Conservation (phyloP, 2,113 vertebrate species). For the Xiphorhynchus elegans region DNA sequence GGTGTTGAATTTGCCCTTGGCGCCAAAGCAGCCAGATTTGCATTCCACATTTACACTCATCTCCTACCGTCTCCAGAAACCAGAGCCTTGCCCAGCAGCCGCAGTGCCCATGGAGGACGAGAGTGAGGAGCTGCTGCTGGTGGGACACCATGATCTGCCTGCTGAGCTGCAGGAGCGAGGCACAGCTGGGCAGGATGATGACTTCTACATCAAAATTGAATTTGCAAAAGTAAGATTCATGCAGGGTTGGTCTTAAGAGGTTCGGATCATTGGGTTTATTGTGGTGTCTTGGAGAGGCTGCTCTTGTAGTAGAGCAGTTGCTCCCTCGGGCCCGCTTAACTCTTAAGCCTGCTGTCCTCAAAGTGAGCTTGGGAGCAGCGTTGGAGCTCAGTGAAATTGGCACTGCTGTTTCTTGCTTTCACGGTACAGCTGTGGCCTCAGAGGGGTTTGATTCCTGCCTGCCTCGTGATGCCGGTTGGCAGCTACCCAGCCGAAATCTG, state of each 20-base stretch:
- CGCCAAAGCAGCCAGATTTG: background rate
- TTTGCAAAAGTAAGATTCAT: background rate
- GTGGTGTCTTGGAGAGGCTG: background rate
- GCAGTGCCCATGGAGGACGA: background rate
- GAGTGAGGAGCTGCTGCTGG: slow-evolving; percentile 49
- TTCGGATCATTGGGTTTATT: fast-evolving
- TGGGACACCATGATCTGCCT: slow-evolving; percentile 69
- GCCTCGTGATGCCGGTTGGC: background rate
- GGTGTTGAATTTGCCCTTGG: background rate
- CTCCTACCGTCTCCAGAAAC: slow-evolving; percentile 35
- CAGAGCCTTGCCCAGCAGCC: background rate
- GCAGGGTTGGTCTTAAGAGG: background rate
- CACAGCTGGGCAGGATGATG: background rate
- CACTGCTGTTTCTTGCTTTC: background rate
- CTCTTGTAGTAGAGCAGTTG: background rate
- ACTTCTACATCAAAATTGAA: slow-evolving; percentile 5
- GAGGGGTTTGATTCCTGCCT: background rate
- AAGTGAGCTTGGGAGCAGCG: fast-evolving
- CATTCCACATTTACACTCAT: background rate
- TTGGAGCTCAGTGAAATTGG: background rate
- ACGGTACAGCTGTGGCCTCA: background rate
- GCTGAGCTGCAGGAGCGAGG: slow-evolving; percentile 66
- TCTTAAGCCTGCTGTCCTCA: background rate
- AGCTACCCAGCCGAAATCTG: background rate
- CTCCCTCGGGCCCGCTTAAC: background rate